A percentile compares a stretch with the other conserved stretches of the same genome.
phyloP scores from a whole-genome alignment of 2,888 invertebrate species.

The Cabera pusaria region DNA sequence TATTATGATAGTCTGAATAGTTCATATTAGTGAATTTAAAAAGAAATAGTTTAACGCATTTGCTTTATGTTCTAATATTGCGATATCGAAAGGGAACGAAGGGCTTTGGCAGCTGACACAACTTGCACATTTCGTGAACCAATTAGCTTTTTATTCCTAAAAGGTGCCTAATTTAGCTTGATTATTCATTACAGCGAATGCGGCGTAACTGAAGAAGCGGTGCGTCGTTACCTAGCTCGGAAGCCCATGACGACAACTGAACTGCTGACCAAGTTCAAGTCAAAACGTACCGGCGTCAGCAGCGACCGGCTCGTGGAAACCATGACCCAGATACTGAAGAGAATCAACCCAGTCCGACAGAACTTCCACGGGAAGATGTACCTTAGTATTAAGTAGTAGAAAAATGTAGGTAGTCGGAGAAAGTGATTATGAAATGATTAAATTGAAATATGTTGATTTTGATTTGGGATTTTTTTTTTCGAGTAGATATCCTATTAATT shows the following conservation, averaged over 20 bases:
- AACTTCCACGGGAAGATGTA: slow-evolving; percentile 97
- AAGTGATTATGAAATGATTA: slow-evolving; percentile 3
- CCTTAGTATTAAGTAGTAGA: slow-evolving; percentile 87
- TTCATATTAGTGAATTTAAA: no score
- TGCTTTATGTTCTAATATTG: no score
- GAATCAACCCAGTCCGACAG: slow-evolving; percentile 96
- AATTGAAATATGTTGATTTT: slow-evolving; percentile 16
- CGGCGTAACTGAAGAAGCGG: slow-evolving; percentile 97
- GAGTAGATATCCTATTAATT: background rate
- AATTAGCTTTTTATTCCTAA: no score
- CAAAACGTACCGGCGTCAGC: slow-evolving; percentile 94
- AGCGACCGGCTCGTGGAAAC: slow-evolving; percentile 96
- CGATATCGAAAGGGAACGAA: no score
- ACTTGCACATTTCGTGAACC: no score
- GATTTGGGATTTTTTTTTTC: slow-evolving; percentile 2
- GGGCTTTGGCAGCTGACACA: no score
- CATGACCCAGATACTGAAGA: slow-evolving; percentile 97
- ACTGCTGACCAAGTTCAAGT: slow-evolving; percentile 96
- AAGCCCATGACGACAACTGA: slow-evolving; percentile 99
- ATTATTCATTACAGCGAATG: slow-evolving; percentile 91
- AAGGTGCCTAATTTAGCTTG: no score
- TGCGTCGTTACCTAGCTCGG: slow-evolving; percentile 95
- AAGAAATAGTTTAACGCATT: no score
- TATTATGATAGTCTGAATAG: no score
- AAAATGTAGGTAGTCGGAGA: background rate